Conservation (phyloP, 2,113 vertebrate genomes). For the Uropsilus gracilis region DNA sequence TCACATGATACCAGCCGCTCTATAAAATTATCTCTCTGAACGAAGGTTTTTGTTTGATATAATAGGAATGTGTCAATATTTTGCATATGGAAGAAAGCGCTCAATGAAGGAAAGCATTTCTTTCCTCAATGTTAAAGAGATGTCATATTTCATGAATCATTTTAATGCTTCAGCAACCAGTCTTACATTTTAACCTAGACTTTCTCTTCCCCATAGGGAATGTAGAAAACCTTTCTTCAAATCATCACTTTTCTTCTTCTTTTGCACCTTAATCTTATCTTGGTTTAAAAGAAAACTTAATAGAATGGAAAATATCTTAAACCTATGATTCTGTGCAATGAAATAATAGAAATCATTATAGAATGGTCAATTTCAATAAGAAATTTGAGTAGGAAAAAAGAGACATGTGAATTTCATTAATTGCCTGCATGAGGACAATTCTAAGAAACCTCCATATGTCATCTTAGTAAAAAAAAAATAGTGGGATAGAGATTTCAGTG, state of each 20-base stretch:
- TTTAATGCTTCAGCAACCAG: slow-evolving; percentile 82
- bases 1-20: slow-evolving; percentile 87
- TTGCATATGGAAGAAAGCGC: slow-evolving; percentile 87
- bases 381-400: slow-evolving; percentile 40
- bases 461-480: slow-evolving; percentile 1
- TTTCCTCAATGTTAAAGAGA: slow-evolving; percentile 85
- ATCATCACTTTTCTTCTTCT: slow-evolving; percentile 74
- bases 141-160: slow-evolving; percentile 87
- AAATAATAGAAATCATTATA: slow-evolving; percentile 54
- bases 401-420: slow-evolving; percentile 41
- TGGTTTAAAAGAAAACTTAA: slow-evolving; percentile 78
- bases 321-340: slow-evolving; percentile 58
- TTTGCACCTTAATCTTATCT: slow-evolving; percentile 58
- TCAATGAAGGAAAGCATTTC: slow-evolving; percentile 86
- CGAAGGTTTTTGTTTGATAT: slow-evolving; percentile 87
- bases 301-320: slow-evolving; percentile 75
- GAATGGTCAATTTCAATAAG: slow-evolving; percentile 61
- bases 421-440: slow-evolving; percentile 43
- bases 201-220: slow-evolving; percentile 73
- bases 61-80: slow-evolving; percentile 91
- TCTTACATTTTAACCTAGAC: slow-evolving; percentile 74
- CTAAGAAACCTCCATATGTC: slow-evolving; percentile 20
- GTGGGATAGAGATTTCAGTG: not conserved
- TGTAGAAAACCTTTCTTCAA: slow-evolving; percentile 73
- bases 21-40: slow-evolving; percentile 87